Evolutionary conservation across 1,140 invertebrate species (phyloP).

Genomic region (Drosophila sp.): DNA sequence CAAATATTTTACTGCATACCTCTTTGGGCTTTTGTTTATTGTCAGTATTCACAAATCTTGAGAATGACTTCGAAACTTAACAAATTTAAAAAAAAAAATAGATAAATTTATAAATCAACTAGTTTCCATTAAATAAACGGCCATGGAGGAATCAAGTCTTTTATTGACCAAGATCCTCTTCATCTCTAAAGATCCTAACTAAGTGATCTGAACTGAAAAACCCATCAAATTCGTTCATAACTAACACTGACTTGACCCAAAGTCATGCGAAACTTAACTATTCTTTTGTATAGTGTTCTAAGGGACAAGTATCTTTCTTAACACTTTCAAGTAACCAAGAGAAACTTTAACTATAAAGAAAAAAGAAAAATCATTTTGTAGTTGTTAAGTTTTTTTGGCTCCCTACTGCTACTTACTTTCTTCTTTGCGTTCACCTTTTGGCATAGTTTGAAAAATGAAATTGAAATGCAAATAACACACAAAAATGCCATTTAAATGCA

Average conservation of each 20-base stretch:
- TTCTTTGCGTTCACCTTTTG: constrained; percentile 16
- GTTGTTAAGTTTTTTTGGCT: constrained; percentile 49
- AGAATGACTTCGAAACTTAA: too few relatives aligned
- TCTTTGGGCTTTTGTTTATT: too few relatives aligned
- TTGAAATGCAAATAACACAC: constrained; percentile 30
- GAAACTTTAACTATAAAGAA: constrained; percentile 7
- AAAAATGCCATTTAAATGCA: constrained; percentile 37
- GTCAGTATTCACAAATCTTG: too few relatives aligned
- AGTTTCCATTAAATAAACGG: too few relatives aligned
- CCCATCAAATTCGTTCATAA: background rate
- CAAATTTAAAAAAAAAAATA: too few relatives aligned
- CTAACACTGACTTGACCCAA: background rate
- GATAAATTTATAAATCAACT: too few relatives aligned
- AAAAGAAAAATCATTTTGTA: constrained; percentile 50
- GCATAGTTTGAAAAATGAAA: constrained; percentile 41
- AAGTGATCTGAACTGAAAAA: background rate
- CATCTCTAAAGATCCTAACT: too few relatives aligned
- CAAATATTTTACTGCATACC: too few relatives aligned
- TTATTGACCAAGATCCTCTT: too few relatives aligned
- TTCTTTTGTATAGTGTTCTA: background rate
- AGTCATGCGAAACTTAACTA: background rate
- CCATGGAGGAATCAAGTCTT: too few relatives aligned
- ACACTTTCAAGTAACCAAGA: background rate
- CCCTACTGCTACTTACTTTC: constrained; percentile 19
- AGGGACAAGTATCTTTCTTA: background rate